Percentiles rank a stretch among this genome's conserved stretches.
phyloP scores from a whole-genome alignment of 2,797 vertebrate genomes.

The Cyprinella venusta region DNA sequence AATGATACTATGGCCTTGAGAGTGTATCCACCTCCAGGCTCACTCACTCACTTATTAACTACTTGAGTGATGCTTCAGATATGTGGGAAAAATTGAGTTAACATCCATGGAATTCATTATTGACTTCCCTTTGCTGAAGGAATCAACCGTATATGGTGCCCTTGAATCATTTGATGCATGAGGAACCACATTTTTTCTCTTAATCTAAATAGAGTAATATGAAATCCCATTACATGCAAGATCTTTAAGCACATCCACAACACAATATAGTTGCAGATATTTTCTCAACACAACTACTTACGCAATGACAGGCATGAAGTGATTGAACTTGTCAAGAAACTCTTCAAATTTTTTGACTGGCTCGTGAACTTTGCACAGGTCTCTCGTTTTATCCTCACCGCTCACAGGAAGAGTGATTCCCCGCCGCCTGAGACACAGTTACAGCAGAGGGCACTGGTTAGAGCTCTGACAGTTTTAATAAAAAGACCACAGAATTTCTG shows the following conservation, averaged over 20 bases:
- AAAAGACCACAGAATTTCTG: neutral
- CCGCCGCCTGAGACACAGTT: conserved; percentile 77
- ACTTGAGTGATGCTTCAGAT: neutral
- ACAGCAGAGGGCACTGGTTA: conserved; percentile 1
- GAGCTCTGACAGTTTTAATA: neutral
- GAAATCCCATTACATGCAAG: neutral
- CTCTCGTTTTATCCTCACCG: conserved; percentile 71
- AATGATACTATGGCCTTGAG: conserved; percentile 26
- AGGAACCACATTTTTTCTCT: neutral
- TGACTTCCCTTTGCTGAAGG: neutral
- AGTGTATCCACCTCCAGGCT: neutral
- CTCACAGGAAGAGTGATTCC: conserved; percentile 75
- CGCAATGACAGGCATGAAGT: conserved; percentile 93
- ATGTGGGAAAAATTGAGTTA: neutral
- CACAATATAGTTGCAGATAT: neutral
- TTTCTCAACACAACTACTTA: conserved; percentile 75
- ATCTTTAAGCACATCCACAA: conserved; percentile 1
- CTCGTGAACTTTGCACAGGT: conserved; percentile 69
- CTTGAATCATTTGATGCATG: neutral
- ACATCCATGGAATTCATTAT: neutral
- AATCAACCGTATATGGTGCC: neutral
- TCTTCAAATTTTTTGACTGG: conserved; percentile 75
- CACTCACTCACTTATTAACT: neutral
- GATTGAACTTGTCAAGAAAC: conserved; percentile 85
- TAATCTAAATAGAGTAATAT: neutral